Conservation (phyloP, 2,888 invertebrate genomes). For the Habroteleia sp. region DNA sequence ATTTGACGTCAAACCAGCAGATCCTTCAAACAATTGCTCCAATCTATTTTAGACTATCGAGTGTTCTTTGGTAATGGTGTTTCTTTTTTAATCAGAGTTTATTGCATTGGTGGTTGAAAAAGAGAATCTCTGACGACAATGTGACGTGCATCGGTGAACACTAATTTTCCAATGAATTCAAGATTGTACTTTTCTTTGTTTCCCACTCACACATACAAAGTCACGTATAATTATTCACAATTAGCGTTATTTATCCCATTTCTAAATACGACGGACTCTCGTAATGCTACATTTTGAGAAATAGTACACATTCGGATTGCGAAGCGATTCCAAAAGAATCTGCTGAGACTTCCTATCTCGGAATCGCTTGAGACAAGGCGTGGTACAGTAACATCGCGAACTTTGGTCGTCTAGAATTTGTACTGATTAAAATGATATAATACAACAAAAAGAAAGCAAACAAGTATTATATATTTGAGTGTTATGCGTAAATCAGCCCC, state of each 20-base stretch:
- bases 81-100: slow-evolving; percentile 18
- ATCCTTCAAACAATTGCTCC: slow-evolving; percentile 4
- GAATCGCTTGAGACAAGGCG: slow-evolving; percentile 11
- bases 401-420: slow-evolving; percentile 49
- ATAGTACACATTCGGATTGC: slow-evolving; percentile 6
- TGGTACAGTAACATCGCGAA: slow-evolving; percentile 11
- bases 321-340: slow-evolving; percentile 2
- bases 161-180: slow-evolving; percentile 25
- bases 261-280: slow-evolving; percentile 28
- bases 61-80: slow-evolving; percentile 19
- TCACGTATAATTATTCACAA: slow-evolving; percentile 39
- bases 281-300: slow-evolving; percentile 10
- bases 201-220: slow-evolving; percentile 13
- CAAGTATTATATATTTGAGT: slow-evolving; percentile 43
- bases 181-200: slow-evolving; percentile 4
- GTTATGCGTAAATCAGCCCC: slow-evolving; percentile 47
- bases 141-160: neutral
- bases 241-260: slow-evolving; percentile 40
- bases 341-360: slow-evolving; percentile 1
- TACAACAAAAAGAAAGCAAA: slow-evolving; percentile 7
- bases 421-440: slow-evolving; percentile 49
- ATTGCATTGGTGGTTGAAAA: slow-evolving; percentile 6
- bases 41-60: slow-evolving; percentile 21
- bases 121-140: slow-evolving; percentile 12
- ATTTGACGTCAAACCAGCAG: neutral